Percentiles rank a stretch among this genome's conserved stretches.
These are phyloP conservation scores for Remorina albescens DNA, from an alignment of 2,797 vertebrate species.

Conservation along the genomic window DNA sequence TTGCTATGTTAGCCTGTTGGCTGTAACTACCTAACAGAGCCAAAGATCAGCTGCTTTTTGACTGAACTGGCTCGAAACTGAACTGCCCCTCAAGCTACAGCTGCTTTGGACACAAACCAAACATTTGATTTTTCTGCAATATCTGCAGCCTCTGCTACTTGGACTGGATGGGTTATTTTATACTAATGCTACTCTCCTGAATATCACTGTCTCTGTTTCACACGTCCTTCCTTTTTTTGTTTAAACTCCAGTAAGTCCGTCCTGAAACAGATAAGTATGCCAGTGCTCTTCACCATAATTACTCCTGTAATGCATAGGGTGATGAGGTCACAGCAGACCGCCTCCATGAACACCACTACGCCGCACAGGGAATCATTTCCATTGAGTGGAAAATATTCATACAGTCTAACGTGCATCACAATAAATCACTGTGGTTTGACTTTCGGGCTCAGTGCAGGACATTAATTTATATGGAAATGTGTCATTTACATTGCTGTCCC, in stretches of 20 bases:
- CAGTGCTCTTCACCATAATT: constrained; percentile 22
- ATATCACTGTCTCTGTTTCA: not conserved
- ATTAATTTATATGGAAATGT: constrained; percentile 72
- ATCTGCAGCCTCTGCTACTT: not conserved
- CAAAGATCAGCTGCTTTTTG: not conserved
- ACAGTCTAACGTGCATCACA: constrained; percentile 29
- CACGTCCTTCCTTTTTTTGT: not conserved
- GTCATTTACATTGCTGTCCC: constrained; percentile 49
- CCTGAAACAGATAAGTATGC: not conserved
- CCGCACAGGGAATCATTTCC: constrained; percentile 29
- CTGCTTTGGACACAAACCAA: not conserved
- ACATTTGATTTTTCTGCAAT: not conserved
- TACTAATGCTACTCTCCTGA: not conserved
- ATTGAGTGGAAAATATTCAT: constrained; percentile 35
- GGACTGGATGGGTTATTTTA: not conserved
- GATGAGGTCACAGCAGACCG: constrained; percentile 28
- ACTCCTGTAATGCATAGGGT: constrained; percentile 22
- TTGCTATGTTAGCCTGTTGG: not conserved
- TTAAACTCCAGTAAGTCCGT: not conserved
- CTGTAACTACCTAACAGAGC: not conserved
- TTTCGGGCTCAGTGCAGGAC: constrained; percentile 47
- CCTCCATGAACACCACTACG: constrained; percentile 17
- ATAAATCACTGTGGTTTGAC: constrained; percentile 34
- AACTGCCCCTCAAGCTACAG: constrained; percentile 4
- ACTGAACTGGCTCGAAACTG: constrained; percentile 1